Evolutionary conservation across 2,888 invertebrate genomes (phyloP).

Genomic region (Petrophora chlorosata): DNA sequence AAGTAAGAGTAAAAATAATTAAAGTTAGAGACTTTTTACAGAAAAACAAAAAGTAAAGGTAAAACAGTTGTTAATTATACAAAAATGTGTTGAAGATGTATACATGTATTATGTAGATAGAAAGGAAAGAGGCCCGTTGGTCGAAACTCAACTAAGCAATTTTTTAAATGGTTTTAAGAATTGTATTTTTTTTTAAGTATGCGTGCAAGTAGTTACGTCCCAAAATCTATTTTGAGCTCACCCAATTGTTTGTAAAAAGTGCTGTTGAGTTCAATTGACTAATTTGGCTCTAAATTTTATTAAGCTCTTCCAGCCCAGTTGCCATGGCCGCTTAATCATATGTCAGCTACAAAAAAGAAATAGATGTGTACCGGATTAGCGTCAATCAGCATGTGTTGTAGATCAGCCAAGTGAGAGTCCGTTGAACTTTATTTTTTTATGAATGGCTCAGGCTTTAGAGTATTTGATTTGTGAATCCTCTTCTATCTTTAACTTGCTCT

Average conservation of each 20-base stretch:
- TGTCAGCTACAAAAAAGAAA: conserved; percentile 39
- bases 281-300: conserved; percentile 19
- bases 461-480: conserved; percentile 32
- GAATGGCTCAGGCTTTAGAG: conserved; percentile 25
- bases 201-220: not conserved
- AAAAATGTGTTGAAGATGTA: too few relatives aligned
- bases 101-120: too few relatives aligned
- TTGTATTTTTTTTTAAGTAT: too few relatives aligned
- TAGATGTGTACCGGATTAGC: conserved; percentile 43
- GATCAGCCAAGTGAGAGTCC: conserved; percentile 43
- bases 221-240: conserved; percentile 3
- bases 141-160: too few relatives aligned
- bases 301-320: not conserved
- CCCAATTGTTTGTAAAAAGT: conserved; percentile 9
- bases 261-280: conserved; percentile 17
- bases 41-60: too few relatives aligned
- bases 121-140: too few relatives aligned
- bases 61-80: too few relatives aligned
- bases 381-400: conserved; percentile 49
- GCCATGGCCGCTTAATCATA: conserved; percentile 25
- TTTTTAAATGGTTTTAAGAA: too few relatives aligned
- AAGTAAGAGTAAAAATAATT: too few relatives aligned
- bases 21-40: too few relatives aligned
- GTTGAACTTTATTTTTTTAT: conserved; percentile 43
- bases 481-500: too few relatives aligned